Conservation (phyloP, 2,888 invertebrate species). For the Bimastos eiseni region DNA sequence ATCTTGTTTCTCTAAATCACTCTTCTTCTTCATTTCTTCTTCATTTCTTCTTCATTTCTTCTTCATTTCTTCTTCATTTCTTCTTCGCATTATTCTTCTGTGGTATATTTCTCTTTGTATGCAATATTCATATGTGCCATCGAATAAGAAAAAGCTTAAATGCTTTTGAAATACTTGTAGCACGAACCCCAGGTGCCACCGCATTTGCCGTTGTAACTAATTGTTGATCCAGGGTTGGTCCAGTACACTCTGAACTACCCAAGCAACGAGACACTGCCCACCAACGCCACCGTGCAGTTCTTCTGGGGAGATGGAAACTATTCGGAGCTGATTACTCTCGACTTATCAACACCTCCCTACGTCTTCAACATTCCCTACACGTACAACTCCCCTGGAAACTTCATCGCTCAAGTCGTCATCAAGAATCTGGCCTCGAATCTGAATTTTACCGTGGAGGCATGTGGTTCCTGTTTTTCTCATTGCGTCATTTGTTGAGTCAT, state of each 20-base stretch:
- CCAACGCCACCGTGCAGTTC: constrained; percentile 42
- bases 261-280: constrained; percentile 42
- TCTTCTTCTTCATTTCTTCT: too few relatives aligned
- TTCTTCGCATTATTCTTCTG: too few relatives aligned
- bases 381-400: constrained; percentile 47
- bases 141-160: neutral
- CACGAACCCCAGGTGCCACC: neutral
- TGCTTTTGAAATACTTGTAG: neutral
- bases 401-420: constrained; percentile 46
- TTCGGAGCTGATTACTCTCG: constrained; percentile 23
- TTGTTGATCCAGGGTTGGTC: constrained; percentile 31
- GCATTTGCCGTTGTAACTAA: neutral
- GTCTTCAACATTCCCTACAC: constrained; percentile 36
- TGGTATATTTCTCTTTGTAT: neutral
- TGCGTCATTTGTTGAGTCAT: too few relatives aligned
- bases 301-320: constrained; percentile 46
- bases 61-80: too few relatives aligned
- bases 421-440: constrained; percentile 49
- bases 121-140: neutral
- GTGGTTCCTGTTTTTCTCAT: constrained; percentile 26
- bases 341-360: constrained; percentile 33
- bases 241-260: constrained; percentile 36
- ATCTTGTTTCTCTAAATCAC: too few relatives aligned
- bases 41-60: too few relatives aligned
- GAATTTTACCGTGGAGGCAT: constrained; percentile 43